A percentile compares a stretch with the other conserved stretches of the same genome.
phyloP scores from a whole-genome alignment of 2,888 invertebrate species.

The Chalcosyrphus nemorum region DNA sequence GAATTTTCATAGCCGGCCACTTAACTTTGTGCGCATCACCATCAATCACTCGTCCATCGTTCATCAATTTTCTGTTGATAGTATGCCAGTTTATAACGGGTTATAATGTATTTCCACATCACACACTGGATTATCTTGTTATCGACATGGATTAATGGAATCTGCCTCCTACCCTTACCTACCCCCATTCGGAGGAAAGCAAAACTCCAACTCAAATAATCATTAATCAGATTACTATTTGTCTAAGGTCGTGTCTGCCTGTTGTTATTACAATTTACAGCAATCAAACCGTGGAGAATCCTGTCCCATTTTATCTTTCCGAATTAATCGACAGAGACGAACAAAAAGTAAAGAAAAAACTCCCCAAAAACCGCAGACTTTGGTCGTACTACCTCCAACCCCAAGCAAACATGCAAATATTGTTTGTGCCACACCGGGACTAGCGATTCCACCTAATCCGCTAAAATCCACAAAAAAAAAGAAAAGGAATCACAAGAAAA shows the following conservation, averaged over 20 bases:
- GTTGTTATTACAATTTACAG: constrained; percentile 66
- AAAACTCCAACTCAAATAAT: constrained; percentile 55
- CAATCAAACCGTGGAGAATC: constrained; percentile 58
- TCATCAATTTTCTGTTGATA: constrained; percentile 42
- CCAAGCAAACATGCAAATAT: constrained; percentile 56
- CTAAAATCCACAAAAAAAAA: constrained; percentile 30
- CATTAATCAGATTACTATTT: constrained; percentile 71
- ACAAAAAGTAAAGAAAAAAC: neutral
- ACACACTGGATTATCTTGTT: constrained; percentile 1
- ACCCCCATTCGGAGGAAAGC: too few relatives aligned
- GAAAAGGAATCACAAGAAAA: constrained; percentile 36
- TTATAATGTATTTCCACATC: constrained; percentile 4
- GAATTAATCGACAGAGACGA: constrained; percentile 63
- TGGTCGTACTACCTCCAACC: constrained; percentile 42
- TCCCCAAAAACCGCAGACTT: constrained; percentile 39
- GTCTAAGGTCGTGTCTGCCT: constrained; percentile 71
- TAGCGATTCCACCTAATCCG: constrained; percentile 66
- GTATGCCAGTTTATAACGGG: constrained; percentile 30
- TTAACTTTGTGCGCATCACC: constrained; percentile 22
- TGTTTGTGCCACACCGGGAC: constrained; percentile 44
- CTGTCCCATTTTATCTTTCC: constrained; percentile 59
- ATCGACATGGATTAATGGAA: neutral
- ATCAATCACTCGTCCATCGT: constrained; percentile 50
- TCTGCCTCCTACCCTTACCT: too few relatives aligned
- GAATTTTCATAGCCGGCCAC: constrained; percentile 56